A percentile compares a stretch with the other conserved stretches of the same genome.
Evolutionary conservation across 2,113 vertebrate genomes (phyloP).

Genomic region (Cebus imitator): DNA sequence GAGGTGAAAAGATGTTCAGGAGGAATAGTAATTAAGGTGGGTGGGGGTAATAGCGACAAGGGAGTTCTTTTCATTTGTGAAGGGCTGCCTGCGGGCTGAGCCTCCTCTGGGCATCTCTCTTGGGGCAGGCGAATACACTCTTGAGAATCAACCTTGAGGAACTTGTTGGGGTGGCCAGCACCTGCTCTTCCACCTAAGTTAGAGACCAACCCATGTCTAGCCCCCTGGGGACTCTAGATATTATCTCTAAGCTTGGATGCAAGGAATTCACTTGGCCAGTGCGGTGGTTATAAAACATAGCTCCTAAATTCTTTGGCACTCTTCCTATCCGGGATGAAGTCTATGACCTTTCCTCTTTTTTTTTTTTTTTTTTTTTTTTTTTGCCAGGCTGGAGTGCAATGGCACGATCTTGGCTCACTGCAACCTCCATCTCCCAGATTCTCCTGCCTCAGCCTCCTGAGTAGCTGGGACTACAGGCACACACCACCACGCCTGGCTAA

Average conservation of each 20-base stretch:
- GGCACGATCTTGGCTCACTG: too few relatives aligned
- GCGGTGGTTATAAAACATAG: neutral
- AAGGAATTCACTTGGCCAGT: neutral
- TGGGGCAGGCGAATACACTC: neutral
- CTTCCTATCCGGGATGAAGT: neutral
- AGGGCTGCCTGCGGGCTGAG: neutral
- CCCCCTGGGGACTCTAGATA: neutral
- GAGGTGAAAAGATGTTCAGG: slow-evolving; percentile 31
- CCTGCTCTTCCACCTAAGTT: neutral
- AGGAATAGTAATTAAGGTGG: neutral
- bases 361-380: too few relatives aligned
- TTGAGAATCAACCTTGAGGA: neutral
- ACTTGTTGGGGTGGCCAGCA: neutral
- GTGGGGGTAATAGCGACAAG: neutral
- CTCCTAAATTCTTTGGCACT: neutral
- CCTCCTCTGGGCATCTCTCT: neutral
- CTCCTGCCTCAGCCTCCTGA: too few relatives aligned
- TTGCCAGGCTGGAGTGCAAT: too few relatives aligned
- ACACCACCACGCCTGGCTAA: too few relatives aligned
- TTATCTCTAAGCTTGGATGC: neutral
- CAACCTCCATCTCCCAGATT: too few relatives aligned
- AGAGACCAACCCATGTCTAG: neutral
- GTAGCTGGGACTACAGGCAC: too few relatives aligned
- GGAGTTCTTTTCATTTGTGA: neutral
- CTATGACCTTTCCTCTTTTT: neutral